Evolutionary conservation across 2,113 vertebrate genomes (phyloP), one percentile per base, ranked within the genome.

Genomic region (Chionomys nivalis): DNA sequence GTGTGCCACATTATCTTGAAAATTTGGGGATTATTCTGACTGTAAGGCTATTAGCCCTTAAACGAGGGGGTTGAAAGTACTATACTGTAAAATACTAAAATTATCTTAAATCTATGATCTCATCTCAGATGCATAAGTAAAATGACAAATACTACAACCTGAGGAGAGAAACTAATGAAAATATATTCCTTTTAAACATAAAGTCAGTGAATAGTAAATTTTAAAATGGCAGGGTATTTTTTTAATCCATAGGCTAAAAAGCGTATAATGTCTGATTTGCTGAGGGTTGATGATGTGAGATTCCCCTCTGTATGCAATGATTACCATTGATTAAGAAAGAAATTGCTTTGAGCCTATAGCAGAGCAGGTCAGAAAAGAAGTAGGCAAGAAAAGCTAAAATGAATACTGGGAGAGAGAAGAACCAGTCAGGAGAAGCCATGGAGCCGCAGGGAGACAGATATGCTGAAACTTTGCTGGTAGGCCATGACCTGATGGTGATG

Each of bases 141-240:
- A 83, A 95, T 87, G 16, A 4, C 16, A 76, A 81, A 36, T 1
- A 33, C 7, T 68, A 3, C 8, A 72, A 55, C 3, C 21, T 8
- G n/a, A 52, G 5, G 23, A 73, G 23, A 2, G 17, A 3, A 21
- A 12, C 7, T 24, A 66, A 42, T 26, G 26, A 63, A 93, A 86
- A 85, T 10, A 49, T 52, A 72, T 36, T 65, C 17, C 7, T 33
- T 14, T 75, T 66, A 26, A 47, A 16, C 14, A 19, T 52, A 55
- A 77, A 79, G n/a, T n/a, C 26, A 52, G 10, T 28, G 6, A 31
- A 76, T 24, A 12, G 6, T 17, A 70, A 91, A 89, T 72, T 72
- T 85, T 72, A 93, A 97, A 89, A 86, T 89, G 49, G 81, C 58
- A 42, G 28, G 5, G 7, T 95, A 8, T n/a, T 68, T 94, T 94